Conservation (phyloP, 2,888 invertebrate genomes). For the Cheilosia variabilis region DNA sequence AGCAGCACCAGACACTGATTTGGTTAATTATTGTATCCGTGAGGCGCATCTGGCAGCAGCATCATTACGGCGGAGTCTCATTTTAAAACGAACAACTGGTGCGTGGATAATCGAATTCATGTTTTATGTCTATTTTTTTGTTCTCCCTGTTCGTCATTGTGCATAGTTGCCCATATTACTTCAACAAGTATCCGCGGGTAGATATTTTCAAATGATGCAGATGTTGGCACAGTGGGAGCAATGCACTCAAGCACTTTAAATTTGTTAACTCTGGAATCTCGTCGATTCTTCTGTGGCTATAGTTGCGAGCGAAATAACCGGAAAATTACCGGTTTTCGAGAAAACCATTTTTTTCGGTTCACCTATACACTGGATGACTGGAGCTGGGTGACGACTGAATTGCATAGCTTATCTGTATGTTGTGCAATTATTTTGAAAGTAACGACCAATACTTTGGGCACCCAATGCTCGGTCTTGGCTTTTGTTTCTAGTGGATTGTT, state of each 20-base stretch:
- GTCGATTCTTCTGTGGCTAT: conserved; percentile 9
- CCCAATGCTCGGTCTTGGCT: neutral
- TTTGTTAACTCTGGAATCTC: conserved; percentile 46
- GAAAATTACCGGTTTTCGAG: conserved; percentile 71
- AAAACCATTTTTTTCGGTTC: conserved; percentile 33
- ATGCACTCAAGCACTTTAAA: conserved; percentile 53
- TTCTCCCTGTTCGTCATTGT: conserved; percentile 11
- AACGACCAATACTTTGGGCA: conserved; percentile 3
- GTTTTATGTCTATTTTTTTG: conserved; percentile 4
- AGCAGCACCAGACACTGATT: conserved; percentile 24
- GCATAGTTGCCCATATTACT: conserved; percentile 10
- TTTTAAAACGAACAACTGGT: conserved; percentile 51
- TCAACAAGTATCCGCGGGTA: conserved; percentile 62
- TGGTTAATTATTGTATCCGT: conserved; percentile 59
- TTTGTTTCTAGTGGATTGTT: neutral
- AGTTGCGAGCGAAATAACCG: conserved; percentile 50
- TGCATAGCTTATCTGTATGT: neutral
- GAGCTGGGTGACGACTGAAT: neutral
- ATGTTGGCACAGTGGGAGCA: conserved; percentile 57
- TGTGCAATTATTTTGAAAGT: conserved; percentile 42
- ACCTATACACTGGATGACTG: neutral
- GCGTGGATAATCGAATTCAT: conserved; percentile 72
- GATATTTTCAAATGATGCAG: conserved; percentile 44
- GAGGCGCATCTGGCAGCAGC: conserved; percentile 56
- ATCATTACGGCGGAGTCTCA: conserved; percentile 55